phyloP scores from a whole-genome alignment of 2,113 vertebrate species.

The Aegotheles bennettii region DNA sequence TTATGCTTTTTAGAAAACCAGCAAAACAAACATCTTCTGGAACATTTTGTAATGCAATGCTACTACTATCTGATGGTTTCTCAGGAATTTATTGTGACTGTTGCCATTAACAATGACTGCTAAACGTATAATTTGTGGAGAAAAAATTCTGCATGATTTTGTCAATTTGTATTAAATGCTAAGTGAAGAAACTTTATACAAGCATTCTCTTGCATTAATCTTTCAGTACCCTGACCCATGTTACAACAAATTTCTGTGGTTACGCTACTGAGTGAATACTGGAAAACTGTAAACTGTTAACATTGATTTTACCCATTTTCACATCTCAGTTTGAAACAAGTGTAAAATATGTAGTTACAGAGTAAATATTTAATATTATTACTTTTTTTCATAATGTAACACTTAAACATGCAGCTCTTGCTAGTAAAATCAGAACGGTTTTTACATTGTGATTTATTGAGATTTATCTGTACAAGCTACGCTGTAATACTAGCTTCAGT shows the following conservation, averaged over 20 bases:
- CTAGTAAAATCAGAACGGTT: neutral
- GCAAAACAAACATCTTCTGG: neutral
- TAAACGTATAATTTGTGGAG: neutral
- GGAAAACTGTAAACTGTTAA: neutral
- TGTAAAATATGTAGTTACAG: neutral
- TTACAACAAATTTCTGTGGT: neutral
- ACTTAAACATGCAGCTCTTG: neutral
- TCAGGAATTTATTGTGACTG: neutral
- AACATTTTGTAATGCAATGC: neutral
- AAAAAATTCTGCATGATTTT: neutral
- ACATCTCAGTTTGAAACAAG: neutral
- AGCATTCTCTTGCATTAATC: neutral
- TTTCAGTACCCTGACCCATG: neutral
- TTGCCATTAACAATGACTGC: neutral
- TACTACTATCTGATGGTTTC: neutral
- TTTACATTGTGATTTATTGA: neutral
- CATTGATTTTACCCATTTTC: neutral
- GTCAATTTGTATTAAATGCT: neutral
- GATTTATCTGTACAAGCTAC: neutral
- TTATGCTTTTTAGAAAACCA: neutral
- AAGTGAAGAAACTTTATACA: neutral
- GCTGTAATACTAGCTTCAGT: neutral
- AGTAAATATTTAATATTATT: neutral
- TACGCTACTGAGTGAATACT: neutral
- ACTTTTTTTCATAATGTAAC: neutral